phyloP scores from a whole-genome alignment of 2,113 vertebrate genomes.

The Proterorhinus semilunaris region DNA sequence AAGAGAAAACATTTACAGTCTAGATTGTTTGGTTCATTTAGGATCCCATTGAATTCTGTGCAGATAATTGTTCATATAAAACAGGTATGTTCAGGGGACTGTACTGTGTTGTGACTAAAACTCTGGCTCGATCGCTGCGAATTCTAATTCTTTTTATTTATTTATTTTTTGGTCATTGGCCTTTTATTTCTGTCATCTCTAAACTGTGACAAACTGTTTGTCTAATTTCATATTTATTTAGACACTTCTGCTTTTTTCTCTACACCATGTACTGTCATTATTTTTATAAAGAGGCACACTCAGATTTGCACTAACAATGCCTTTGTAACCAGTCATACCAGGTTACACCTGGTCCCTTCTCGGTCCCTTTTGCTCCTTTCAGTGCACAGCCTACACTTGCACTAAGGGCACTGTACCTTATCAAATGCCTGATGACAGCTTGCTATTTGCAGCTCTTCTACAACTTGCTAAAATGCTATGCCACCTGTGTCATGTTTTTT shows the following conservation, averaged over 20 bases:
- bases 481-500: constrained; percentile 67
- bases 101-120: no score
- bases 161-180: no score
- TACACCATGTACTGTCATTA: not conserved
- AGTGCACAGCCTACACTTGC: constrained; percentile 16
- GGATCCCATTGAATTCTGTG: no score
- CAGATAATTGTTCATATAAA: no score
- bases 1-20: no score
- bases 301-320: constrained; percentile 27
- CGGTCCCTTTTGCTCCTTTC: constrained; percentile 18
- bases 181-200: not conserved
- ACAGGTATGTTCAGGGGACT: no score
- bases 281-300: constrained; percentile 21
- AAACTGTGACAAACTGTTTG: not conserved
- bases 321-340: constrained; percentile 43
- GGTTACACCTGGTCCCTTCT: constrained; percentile 54
- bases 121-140: no score
- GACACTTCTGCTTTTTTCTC: not conserved
- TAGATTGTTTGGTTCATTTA: no score
- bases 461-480: constrained; percentile 36
- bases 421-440: constrained; percentile 25
- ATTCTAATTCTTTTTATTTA: no score
- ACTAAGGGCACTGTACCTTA: constrained; percentile 29
- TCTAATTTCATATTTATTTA: not conserved
- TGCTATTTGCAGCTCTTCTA: constrained; percentile 28